A percentile compares a stretch with the other conserved stretches of the same genome.
Conservation (phyloP, 2,113 vertebrate species). For the Sapayoa aenigma region DNA sequence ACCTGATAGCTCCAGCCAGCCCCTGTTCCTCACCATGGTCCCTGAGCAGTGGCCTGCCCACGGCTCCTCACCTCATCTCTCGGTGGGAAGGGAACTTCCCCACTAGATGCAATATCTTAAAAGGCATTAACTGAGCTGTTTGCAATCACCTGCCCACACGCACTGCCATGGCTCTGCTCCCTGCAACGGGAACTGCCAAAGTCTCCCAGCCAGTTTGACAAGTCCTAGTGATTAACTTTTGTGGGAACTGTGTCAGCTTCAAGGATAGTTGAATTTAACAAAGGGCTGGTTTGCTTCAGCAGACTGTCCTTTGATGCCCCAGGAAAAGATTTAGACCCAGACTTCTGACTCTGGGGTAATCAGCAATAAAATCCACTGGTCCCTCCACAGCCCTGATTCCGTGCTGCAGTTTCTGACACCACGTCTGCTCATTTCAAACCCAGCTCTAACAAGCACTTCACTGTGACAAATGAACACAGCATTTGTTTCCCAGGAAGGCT, state of each 20-base stretch:
- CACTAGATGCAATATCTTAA: not conserved
- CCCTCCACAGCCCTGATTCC: not conserved
- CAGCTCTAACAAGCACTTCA: not conserved
- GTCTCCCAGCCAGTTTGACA: slow-evolving; percentile 44
- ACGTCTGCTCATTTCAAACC: not conserved
- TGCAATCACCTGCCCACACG: slow-evolving; percentile 40
- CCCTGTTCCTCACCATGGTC: not conserved
- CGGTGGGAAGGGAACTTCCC: not conserved
- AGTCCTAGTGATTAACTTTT: slow-evolving; percentile 36
- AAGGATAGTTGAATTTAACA: not conserved
- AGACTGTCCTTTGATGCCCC: slow-evolving; percentile 35
- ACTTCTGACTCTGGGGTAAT: slow-evolving; percentile 24
- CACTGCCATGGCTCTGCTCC: not conserved
- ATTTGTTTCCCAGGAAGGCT: slow-evolving; percentile 7
- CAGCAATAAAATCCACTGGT: not conserved
- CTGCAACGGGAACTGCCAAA: not conserved
- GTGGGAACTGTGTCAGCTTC: slow-evolving; percentile 58
- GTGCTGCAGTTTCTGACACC: not conserved
- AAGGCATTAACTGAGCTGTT: not conserved
- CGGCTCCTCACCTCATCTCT: not conserved
- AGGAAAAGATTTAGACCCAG: slow-evolving; percentile 32
- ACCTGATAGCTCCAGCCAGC: not conserved
- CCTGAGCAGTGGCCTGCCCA: not conserved
- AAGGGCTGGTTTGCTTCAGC: slow-evolving; percentile 7
- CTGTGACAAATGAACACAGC: not conserved